A percentile compares a stretch with the other conserved stretches of the same genome.
Conservation (phyloP, 2,888 invertebrate species). For the Tenthredo distinguenda region DNA sequence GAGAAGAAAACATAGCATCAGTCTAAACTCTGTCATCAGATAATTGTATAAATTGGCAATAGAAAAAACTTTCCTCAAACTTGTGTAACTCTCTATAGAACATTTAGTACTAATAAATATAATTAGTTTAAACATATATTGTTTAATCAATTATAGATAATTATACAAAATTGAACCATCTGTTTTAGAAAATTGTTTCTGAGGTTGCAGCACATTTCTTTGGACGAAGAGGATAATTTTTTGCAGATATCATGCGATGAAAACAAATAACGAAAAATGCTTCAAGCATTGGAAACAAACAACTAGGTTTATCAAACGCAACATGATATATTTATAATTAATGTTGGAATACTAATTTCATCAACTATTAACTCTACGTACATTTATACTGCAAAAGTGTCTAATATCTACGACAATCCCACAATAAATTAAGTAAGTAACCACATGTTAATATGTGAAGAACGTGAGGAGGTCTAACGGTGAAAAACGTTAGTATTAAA, state of each 20-base stretch:
- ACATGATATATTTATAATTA: not conserved
- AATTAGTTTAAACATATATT: not conserved
- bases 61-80: not conserved
- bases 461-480: not conserved
- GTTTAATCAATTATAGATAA: not conserved
- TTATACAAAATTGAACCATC: not conserved
- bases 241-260: not conserved
- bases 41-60: not conserved
- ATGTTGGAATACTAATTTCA: not conserved
- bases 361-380: not conserved
- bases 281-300: not conserved
- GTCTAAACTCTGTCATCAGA: not conserved
- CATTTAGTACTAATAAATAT: not conserved
- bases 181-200: not conserved
- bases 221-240: not conserved
- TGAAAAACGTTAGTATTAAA: constrained; percentile 30
- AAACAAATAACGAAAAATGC: not conserved
- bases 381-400: not conserved
- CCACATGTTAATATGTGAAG: not conserved
- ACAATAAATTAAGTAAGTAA: not conserved
- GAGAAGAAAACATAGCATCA: constrained; percentile 64
- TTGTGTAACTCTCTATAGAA: not conserved
- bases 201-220: not conserved
- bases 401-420: constrained; percentile 18
- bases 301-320: not conserved